These are phyloP conservation scores for Enteromius paludinosus DNA, from an alignment of 2,797 vertebrate species.

Conservation along the genomic window DNA sequence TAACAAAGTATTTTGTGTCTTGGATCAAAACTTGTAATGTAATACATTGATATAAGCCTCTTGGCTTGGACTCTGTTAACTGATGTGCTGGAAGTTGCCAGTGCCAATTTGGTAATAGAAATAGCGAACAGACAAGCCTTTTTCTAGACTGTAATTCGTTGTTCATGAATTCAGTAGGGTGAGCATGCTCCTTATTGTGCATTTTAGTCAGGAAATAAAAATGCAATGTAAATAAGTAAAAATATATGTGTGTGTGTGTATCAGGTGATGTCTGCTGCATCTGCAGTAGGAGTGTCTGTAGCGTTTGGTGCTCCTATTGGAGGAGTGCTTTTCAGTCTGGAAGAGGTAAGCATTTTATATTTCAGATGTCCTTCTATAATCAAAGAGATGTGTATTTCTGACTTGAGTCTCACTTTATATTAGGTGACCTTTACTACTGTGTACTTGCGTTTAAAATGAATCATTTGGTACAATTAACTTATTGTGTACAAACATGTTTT, in stretches of 20 bases:
- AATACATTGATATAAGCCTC: conserved; percentile 49
- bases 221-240: background rate
- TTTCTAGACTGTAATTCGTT: conserved; percentile 7
- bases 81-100: conserved; percentile 31
- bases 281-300: conserved; percentile 94
- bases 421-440: too few species aligned
- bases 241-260: background rate
- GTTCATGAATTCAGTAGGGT: background rate
- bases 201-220: background rate
- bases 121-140: conserved; percentile 1
- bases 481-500: too few species aligned
- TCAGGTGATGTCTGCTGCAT: conserved; percentile 93
- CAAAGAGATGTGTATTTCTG: background rate
- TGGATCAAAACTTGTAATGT: conserved; percentile 48
- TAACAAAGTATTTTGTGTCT: conserved; percentile 50
- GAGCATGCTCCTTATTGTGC: background rate
- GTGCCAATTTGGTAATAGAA: conserved; percentile 28
- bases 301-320: conserved; percentile 97
- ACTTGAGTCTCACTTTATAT: background rate
- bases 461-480: too few species aligned
- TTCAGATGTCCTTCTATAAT: background rate
- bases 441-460: too few species aligned
- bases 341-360: conserved; percentile 83
- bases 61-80: conserved; percentile 31
- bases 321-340: conserved; percentile 95